Conservation (phyloP, 2,888 invertebrate genomes). For the Dicyrtoma fusca region DNA sequence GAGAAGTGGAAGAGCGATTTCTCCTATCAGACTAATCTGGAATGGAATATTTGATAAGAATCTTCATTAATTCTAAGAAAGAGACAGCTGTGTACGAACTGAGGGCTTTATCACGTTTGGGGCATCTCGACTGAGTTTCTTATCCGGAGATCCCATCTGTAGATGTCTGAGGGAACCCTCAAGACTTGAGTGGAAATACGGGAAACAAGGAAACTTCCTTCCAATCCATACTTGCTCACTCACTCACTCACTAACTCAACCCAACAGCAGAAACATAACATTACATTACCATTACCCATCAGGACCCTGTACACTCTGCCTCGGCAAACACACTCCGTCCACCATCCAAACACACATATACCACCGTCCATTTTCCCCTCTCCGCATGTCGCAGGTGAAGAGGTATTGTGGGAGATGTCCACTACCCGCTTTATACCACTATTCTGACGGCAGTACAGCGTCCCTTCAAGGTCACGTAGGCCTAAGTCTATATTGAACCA, state of each 20-base stretch:
- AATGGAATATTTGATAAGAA: constrained; percentile 57
- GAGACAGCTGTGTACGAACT: constrained; percentile 57
- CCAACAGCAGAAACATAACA: too few relatives aligned
- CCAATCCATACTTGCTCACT: not conserved
- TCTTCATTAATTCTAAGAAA: constrained; percentile 57
- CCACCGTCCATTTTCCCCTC: too few relatives aligned
- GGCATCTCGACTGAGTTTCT: constrained; percentile 55
- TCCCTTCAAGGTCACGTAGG: too few relatives aligned
- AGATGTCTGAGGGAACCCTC: constrained; percentile 51
- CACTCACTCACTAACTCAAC: constrained; percentile 7
- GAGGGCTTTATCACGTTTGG: constrained; percentile 51
- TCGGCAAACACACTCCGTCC: too few relatives aligned
- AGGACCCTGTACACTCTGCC: too few relatives aligned
- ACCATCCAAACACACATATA: too few relatives aligned
- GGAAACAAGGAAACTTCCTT: constrained; percentile 38
- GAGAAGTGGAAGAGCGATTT: constrained; percentile 51
- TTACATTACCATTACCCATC: too few relatives aligned
- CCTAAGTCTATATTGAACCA: too few relatives aligned
- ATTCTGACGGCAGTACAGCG: too few relatives aligned
- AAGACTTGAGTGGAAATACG: constrained; percentile 44
- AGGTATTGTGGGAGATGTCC: too few relatives aligned
- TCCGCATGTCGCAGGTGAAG: too few relatives aligned
- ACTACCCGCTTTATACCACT: too few relatives aligned
- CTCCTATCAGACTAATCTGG: constrained; percentile 55
- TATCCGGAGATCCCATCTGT: constrained; percentile 56